Evolutionary conservation across 2,888 invertebrate genomes (phyloP), one percentile per base, ranked within the genome.

Genomic region (Cyaniris semiargus): DNA sequence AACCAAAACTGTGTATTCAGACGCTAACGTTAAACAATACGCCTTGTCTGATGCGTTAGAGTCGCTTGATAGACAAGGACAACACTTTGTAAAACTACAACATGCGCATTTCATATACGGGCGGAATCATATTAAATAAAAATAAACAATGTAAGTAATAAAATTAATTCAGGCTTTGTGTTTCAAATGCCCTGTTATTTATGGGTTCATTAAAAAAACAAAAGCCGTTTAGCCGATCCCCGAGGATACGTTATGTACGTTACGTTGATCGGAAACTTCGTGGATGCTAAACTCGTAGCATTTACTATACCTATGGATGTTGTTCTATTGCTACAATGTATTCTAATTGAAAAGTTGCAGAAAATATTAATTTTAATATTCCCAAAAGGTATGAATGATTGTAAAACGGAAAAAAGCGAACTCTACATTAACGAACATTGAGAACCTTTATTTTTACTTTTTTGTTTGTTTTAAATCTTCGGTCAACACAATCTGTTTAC

Each of bases 161-260:
- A 31, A 66, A 31, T 66, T 66, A 60, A 66, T 66, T 31, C 27
- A 6, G 66, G 21, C 66, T 18, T 27, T 66, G 66, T 44, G 38
- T 72, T 38, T 44, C 1, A 44, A 21, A 38, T 38, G 44, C 23
- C 44, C 10, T 21, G 72, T 44, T 72, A 72, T 72, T 72, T 72
- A 44, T 44, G 72, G n/a, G 34, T 23, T 72, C 44, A 44, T 71
- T 72, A 72, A 72, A 72, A 44, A 72, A 38, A 72, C 72, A 72
- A n/a, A 72, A 72, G 72, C 38, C 44, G 72, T 72, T 72, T 21
- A 44, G 21, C 10, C 38, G 44, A 72, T 38, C 72, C 44, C 44
- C 72, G 38, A 44, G 44, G 72, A 72, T 72, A 44, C 38, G 72
- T 72, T 44, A 72, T n/a, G n/a, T n/a, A n/a, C n/a, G n/a, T n/a